Evolutionary conservation across 2,113 vertebrate species (phyloP).

Genomic region (Zapus hudsonius): DNA sequence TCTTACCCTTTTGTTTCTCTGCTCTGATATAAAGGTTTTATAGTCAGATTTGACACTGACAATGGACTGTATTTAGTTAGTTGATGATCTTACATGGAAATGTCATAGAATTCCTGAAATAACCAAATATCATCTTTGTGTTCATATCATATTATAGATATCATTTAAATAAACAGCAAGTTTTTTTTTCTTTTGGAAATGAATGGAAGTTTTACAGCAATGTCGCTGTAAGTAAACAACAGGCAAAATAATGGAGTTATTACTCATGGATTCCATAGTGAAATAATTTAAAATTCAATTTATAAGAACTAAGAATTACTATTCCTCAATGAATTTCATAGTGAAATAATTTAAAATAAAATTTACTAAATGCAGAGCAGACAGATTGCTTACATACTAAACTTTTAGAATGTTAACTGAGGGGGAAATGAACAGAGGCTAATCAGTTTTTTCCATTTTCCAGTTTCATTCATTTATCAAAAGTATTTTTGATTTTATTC

Average conservation of each 20-base stretch:
- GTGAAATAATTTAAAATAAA: constrained; percentile 24
- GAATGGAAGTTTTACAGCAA: neutral
- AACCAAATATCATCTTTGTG: neutral
- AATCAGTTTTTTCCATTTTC: neutral
- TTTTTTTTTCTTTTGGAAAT: neutral
- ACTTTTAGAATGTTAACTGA: neutral
- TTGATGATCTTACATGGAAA: neutral
- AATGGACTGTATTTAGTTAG: neutral
- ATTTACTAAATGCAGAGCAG: neutral
- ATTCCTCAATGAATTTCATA: neutral
- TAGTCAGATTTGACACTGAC: neutral
- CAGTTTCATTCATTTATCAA: neutral
- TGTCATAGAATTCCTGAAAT: neutral
- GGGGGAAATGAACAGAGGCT: neutral
- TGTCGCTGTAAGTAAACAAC: neutral
- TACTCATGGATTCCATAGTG: neutral
- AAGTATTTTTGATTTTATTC: too few relatives aligned
- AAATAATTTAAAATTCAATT: neutral
- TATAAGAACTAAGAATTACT: neutral
- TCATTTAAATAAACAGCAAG: neutral
- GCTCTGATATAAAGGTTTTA: neutral
- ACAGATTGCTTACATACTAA: neutral
- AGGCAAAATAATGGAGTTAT: neutral
- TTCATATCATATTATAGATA: neutral
- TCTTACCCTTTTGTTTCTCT: neutral